These are phyloP conservation scores for Acrocephalus scirpaceus DNA, from an alignment of 2,797 vertebrate genomes.

Conservation along the genomic window DNA sequence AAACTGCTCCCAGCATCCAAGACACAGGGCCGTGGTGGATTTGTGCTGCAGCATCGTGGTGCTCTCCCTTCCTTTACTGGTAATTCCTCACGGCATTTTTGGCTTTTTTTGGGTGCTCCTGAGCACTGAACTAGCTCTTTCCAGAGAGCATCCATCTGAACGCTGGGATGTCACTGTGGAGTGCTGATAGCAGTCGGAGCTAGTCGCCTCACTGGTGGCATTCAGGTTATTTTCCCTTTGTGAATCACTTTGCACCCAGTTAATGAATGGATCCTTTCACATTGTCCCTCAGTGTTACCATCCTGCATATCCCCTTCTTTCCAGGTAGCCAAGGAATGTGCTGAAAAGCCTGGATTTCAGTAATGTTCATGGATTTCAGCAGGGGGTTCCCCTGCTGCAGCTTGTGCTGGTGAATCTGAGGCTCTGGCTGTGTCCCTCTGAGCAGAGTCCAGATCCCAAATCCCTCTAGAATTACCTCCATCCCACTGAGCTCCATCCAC, in stretches of 20 bases:
- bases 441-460: neutral
- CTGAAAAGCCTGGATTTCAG: neutral
- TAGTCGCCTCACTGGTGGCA: fast-evolving
- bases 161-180: neutral
- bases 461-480: neutral
- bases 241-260: neutral
- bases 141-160: neutral
- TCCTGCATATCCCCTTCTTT: neutral
- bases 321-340: neutral
- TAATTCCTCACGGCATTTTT: neutral
- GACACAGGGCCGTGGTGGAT: neutral
- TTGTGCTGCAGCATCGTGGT: neutral
- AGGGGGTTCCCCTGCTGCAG: neutral
- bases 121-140: neutral
- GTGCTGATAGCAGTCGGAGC: neutral
- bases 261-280: neutral
- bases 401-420: neutral
- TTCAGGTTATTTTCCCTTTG: neutral
- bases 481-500: neutral
- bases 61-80: neutral
- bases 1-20: neutral
- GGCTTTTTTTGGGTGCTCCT: neutral
- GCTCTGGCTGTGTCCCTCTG: neutral
- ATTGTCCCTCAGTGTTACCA: neutral
- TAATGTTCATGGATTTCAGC: no score